Conservation (phyloP, 2,888 invertebrate species). For the Drosophila subquinaria region DNA sequence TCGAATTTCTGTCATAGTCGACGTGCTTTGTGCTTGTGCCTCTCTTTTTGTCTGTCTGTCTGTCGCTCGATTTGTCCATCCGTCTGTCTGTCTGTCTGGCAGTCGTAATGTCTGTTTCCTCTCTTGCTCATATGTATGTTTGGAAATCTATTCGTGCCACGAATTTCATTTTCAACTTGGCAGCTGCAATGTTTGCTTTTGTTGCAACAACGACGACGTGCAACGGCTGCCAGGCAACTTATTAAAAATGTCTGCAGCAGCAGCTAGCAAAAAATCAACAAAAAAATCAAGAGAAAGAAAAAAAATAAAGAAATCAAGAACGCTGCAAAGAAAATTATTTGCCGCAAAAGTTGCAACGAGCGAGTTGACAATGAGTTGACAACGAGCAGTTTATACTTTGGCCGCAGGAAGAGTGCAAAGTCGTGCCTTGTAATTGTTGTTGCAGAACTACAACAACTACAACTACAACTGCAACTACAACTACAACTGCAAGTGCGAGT, state of each 20-base stretch:
- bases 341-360: conserved; percentile 63
- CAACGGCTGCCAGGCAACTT: conserved; percentile 81
- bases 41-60: background rate
- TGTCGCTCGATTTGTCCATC: conserved; percentile 6
- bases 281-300: conserved; percentile 7
- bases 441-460: conserved; percentile 20
- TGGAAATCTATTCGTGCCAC: conserved; percentile 79
- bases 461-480: conserved; percentile 1
- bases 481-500: background rate
- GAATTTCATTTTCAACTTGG: conserved; percentile 79
- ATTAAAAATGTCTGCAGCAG: conserved; percentile 79
- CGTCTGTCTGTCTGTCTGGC: conserved; percentile 13
- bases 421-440: conserved; percentile 70
- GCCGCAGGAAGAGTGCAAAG: conserved; percentile 53
- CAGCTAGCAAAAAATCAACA: conserved; percentile 27
- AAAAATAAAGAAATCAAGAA: conserved; percentile 29
- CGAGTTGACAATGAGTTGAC: conserved; percentile 66
- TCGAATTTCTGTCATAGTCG: conserved; percentile 79
- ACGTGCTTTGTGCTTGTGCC: conserved; percentile 54
- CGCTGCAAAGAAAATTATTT: conserved; percentile 67
- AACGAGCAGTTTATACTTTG: conserved; percentile 64
- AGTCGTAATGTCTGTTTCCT: conserved; percentile 45
- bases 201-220: conserved; percentile 67
- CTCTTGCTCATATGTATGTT: conserved; percentile 66
- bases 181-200: conserved; percentile 72